Percentiles rank a stretch among this genome's conserved stretches.
Conservation (phyloP, 2,797 vertebrate species). For the Girardinus metallicus region DNA sequence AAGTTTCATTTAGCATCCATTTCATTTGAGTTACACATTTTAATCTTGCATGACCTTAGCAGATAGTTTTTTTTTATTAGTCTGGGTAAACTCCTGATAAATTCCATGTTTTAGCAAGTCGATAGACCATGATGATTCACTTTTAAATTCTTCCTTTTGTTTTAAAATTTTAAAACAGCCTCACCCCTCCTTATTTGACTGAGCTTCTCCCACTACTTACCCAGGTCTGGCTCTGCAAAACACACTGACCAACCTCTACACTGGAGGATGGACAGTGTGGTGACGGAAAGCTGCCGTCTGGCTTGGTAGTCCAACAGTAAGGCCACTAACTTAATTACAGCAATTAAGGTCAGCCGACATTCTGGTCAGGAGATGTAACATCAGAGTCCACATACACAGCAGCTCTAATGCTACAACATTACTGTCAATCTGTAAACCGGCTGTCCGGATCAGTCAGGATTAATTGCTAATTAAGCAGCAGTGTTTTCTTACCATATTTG, state of each 20-base stretch:
- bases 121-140: background rate
- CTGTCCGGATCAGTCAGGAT: slow-evolving; percentile 45
- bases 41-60: background rate
- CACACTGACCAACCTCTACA: slow-evolving; percentile 28
- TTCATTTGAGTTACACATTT: background rate
- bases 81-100: background rate
- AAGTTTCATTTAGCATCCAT: background rate
- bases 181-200: too few species aligned
- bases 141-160: too few species aligned
- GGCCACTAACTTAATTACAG: slow-evolving; percentile 71
- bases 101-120: background rate
- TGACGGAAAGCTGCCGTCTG: slow-evolving; percentile 50
- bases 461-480: slow-evolving; percentile 52
- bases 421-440: slow-evolving; percentile 49
- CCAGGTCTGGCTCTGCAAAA: slow-evolving; percentile 10
- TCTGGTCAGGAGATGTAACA: slow-evolving; percentile 75
- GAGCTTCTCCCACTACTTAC: too few species aligned
- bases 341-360: slow-evolving; percentile 79
- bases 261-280: slow-evolving; percentile 23
- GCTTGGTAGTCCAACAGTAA: slow-evolving; percentile 55
- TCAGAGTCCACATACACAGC: slow-evolving; percentile 44
- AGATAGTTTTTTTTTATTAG: background rate
- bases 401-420: slow-evolving; percentile 38
- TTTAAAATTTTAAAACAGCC: too few species aligned
- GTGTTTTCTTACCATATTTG: slow-evolving; percentile 57